Base-by-base conservation (phyloP, 1,140 invertebrate genomes). In the Augochlora pura region DNA sequence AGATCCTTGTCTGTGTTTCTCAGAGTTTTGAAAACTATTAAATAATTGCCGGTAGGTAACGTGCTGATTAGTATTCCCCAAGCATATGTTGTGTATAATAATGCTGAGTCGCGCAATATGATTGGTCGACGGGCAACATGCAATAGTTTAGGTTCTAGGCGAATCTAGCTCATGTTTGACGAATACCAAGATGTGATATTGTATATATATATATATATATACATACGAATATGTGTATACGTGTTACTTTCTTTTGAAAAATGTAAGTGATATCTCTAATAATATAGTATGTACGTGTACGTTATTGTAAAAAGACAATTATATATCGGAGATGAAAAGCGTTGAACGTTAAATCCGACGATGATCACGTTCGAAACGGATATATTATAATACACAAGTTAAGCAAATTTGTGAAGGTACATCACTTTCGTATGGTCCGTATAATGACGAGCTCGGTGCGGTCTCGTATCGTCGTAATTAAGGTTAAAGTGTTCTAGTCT, bases 401-500 rank as follows among this genome's bases (percentile, higher is more conserved):
- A 69, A 69, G 2, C 39, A 14, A 59, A 52, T 38, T 67, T 38
- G 52, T 32, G 46, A 59, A 39, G 8, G 21, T 12, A 16, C 23
- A 21, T 76, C 68, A 68, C 39, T 59, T 66, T 76, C 65, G 54
- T 59, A 25, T 46, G 14, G 21, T 8, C 10, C 4, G 54, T 25
- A 14, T 49, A 72, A 72, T 42, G 38, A 54, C 46, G 25, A 52
- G 71, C 12, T 16, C 63, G 64, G 49, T 12, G 54, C 60, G 68
- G 42, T 38, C 57, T 4, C 38, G 25, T 63, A 42, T 38, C 71
- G 32, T 83, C 60, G 46, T 38, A 80, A 80, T 54, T 70, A 84
- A 76, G 71, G 66, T 84, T 80, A 84, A 49, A 62, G 63, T 81
- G 70, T 85, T 52, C 52, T 54, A 70, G 63, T 75, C 46, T 84